Conservation (phyloP, 2,113 vertebrate species). For the Aspidoscelis tigris region DNA sequence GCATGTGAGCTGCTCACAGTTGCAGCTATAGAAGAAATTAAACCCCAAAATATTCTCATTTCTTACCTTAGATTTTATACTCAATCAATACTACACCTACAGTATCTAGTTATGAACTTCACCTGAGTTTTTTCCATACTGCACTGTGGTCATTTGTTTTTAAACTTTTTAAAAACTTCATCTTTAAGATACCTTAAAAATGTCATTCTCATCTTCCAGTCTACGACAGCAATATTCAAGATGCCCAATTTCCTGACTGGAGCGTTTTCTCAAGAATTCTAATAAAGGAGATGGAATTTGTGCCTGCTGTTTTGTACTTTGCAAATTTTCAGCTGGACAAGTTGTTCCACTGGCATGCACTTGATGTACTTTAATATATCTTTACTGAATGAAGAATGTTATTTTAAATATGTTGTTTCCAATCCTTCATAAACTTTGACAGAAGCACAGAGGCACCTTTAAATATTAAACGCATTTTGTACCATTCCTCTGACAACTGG, state of each 20-base stretch:
- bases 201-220: not conserved
- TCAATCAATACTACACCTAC: not conserved
- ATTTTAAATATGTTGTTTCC: not conserved
- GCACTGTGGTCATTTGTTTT: conserved; percentile 32
- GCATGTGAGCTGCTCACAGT: not conserved
- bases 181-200: not conserved
- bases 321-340: conserved; percentile 24
- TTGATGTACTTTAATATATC: conserved; percentile 38
- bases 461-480: not conserved
- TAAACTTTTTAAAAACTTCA: conserved; percentile 29
- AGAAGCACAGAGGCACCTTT: not conserved
- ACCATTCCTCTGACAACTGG: conserved; percentile 1
- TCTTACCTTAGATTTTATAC: not conserved
- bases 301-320: conserved; percentile 16
- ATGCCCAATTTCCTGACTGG: not conserved
- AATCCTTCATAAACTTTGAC: not conserved
- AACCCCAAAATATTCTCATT: not conserved
- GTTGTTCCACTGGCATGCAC: not conserved
- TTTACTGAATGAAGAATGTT: not conserved
- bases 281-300: conserved; percentile 19
- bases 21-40: not conserved
- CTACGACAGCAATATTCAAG: not conserved
- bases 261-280: not conserved
- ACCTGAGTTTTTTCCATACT: not conserved
- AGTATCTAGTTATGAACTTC: not conserved